Percentiles rank a stretch among this genome's conserved stretches.
These are phyloP conservation scores for Dolomedes plantarius DNA, from an alignment of 2,888 invertebrate genomes.

Conservation along the genomic window DNA sequence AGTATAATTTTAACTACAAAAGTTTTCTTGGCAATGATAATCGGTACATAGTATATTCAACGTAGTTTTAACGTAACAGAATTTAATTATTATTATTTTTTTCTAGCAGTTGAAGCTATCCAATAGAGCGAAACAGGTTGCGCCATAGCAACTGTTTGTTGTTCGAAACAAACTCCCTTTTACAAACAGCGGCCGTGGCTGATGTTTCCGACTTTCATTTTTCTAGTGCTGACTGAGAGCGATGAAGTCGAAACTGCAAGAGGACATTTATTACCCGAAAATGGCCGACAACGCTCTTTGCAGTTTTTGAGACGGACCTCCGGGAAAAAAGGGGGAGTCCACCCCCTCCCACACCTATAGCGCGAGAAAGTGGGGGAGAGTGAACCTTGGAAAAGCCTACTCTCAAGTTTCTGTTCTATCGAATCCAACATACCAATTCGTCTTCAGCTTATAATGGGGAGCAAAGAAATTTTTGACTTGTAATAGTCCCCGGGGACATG, in stretches of 20 bases:
- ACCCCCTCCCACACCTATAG: not conserved
- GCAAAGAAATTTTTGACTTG: slow-evolving; percentile 37
- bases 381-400: slow-evolving; percentile 36
- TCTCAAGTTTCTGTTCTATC: slow-evolving; percentile 30
- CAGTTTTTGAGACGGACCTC: slow-evolving; percentile 38
- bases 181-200: too few relatives aligned
- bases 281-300: slow-evolving; percentile 45
- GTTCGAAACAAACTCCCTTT: too few relatives aligned
- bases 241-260: slow-evolving; percentile 40
- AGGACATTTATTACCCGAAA: slow-evolving; percentile 63
- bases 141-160: too few relatives aligned
- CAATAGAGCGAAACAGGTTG: too few relatives aligned
- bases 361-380: not conserved
- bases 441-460: slow-evolving; percentile 47
- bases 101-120: too few relatives aligned
- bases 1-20: too few relatives aligned
- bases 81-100: too few relatives aligned
- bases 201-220: too few relatives aligned
- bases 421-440: slow-evolving; percentile 46
- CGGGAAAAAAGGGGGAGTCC: not conserved
- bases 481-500: slow-evolving; percentile 58
- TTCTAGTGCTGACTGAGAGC: slow-evolving; percentile 37
- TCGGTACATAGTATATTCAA: too few relatives aligned
- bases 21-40: too few relatives aligned
- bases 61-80: too few relatives aligned